Percentiles rank a stretch among this genome's conserved stretches.
Evolutionary conservation across 2,113 vertebrate species (phyloP).

Genomic region (Accipiter cooperii): DNA sequence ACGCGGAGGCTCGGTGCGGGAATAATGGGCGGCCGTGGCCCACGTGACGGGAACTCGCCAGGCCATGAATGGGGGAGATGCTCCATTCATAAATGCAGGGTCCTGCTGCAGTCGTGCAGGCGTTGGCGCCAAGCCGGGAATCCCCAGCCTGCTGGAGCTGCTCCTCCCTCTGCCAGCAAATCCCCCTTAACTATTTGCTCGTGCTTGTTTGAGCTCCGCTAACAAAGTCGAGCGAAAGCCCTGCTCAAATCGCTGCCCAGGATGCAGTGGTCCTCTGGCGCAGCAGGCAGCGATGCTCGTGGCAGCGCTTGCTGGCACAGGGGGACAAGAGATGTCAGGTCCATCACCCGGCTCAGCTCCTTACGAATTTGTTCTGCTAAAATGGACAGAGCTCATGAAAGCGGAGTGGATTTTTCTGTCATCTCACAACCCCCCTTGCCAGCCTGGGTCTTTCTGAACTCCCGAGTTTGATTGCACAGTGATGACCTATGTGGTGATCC

Average conservation of each 20-base stretch:
- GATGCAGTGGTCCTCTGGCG: not conserved
- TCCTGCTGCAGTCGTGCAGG: not conserved
- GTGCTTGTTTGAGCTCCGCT: fast-evolving
- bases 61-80: constrained; percentile 61
- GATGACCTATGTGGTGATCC: not conserved
- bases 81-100: constrained; percentile 59
- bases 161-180: constrained; percentile 40
- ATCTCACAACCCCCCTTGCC: not conserved
- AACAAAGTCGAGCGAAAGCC: not conserved
- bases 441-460: not conserved
- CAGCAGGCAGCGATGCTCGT: not conserved
- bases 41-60: constrained; percentile 35
- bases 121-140: not conserved
- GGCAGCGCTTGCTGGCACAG: not conserved
- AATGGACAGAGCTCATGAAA: not conserved
- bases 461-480: not conserved
- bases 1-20: fast-evolving
- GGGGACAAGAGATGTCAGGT: fast-evolving
- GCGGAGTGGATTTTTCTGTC: not conserved
- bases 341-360: not conserved
- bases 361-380: not conserved
- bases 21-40: not conserved
- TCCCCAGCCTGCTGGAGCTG: not conserved
- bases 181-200: not conserved
- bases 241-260: not conserved